Base-by-base conservation (phyloP, 2,888 invertebrate species). In the Pollenia angustigena region DNA sequence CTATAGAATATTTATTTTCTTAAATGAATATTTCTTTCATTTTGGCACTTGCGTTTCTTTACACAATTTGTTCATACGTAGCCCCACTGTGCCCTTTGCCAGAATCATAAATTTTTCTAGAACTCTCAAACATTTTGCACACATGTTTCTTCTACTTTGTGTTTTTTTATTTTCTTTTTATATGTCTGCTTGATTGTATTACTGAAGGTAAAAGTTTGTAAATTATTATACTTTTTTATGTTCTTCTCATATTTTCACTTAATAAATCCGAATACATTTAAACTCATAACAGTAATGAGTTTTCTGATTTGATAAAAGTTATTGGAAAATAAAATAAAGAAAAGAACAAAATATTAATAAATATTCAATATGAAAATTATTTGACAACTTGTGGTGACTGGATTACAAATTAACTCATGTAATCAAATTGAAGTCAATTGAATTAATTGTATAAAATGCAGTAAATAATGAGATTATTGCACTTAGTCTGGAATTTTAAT, bases 181-280 rank as follows among this genome's bases (percentile, higher is more conserved):
- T 71, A 54, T 42, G 74, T 60, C 74, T 74, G 48, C 48, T 42
- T 10, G n/a, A 48, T 32, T 16, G 14, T 44, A 18, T 10, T 40
- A 50, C 12, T 50, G 4, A 18, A 74, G 48, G 74, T 50, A 62
- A 50, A 74, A 50, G 16, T 62, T 74, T 74, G 9, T 40, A 32
- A 74, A 62, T 74, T 62, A 42, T 52, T 42, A 52, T 32, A 42
- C n/a, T 69, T 69, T 69, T 8, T 16, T 8, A 52, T 14, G 12
- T n/a, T 16, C 14, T n/a, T 44, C 44, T 54, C 14, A 58, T 12
- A 58, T 56, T 56, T 46, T 10, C 44, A 50, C 46, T 56, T 56
- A 60, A 62, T 75, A 50, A 75, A 62, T 50, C 18, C 9, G 48
- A 62, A 40, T 12, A 18, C 18, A 23, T 48, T 16, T 50, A 50